Evolutionary conservation across 2,888 invertebrate genomes (phyloP).

Genomic region (Luperina testacea): DNA sequence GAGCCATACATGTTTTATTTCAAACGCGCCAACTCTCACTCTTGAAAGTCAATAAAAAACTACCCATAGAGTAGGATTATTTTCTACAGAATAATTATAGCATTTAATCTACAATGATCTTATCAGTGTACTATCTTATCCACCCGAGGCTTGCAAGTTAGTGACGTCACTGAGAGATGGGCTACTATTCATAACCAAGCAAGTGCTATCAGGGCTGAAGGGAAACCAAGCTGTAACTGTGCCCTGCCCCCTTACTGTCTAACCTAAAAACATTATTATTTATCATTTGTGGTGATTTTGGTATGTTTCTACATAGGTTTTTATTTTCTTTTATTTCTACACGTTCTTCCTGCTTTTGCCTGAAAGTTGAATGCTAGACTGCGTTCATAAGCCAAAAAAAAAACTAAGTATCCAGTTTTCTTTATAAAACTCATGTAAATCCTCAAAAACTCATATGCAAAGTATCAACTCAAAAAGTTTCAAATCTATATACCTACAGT

Average conservation of each 20-base stretch:
- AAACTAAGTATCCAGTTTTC: not conserved
- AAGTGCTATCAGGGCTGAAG: not conserved
- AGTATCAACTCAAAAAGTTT: not conserved
- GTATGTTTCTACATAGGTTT: not conserved
- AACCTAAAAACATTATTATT: not conserved
- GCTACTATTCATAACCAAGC: not conserved
- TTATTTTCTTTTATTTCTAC: not conserved
- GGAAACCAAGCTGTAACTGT: not conserved
- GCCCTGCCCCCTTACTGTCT: not conserved
- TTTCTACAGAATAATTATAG: not conserved
- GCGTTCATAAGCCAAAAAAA: too few species aligned
- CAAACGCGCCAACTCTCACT: not conserved
- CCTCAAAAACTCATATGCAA: not conserved
- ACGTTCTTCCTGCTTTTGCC: too few species aligned
- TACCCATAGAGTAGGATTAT: not conserved
- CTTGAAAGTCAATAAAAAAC: not conserved
- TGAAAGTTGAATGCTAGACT: not conserved
- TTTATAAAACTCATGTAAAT: not conserved
- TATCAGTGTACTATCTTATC: conserved; percentile 39
- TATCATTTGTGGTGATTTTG: not conserved
- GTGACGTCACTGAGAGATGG: not conserved
- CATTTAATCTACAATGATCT: conserved; percentile 9
- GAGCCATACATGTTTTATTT: conserved; percentile 2
- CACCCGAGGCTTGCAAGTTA: not conserved
- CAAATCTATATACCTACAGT: not conserved